Conservation (phyloP, 2,113 vertebrate species). For the Rhagologus leucostigma region DNA sequence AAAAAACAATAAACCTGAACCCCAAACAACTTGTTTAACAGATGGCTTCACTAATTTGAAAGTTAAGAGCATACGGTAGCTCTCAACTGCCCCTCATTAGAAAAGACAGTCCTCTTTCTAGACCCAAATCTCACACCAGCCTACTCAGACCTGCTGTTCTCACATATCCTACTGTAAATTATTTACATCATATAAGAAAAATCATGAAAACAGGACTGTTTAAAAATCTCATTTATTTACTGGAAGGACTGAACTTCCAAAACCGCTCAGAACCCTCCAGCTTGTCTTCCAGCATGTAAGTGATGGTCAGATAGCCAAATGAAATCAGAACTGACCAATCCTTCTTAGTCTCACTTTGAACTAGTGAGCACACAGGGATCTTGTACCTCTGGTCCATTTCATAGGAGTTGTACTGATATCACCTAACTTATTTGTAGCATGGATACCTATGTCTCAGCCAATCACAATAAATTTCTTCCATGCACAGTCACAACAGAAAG, state of each 20-base stretch:
- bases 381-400: neutral
- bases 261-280: neutral
- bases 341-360: neutral
- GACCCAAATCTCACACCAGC: conserved; percentile 48
- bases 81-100: conserved; percentile 72
- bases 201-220: conserved; percentile 61
- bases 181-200: conserved; percentile 68
- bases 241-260: neutral
- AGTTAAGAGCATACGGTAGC: conserved; percentile 68
- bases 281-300: neutral
- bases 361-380: neutral
- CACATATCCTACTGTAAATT: conserved; percentile 71
- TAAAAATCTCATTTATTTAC: conserved; percentile 34
- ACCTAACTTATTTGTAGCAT: fast-evolving
- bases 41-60: conserved; percentile 72
- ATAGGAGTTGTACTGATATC: neutral
- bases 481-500: neutral
- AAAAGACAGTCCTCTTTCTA: conserved; percentile 68
- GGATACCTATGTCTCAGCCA: neutral
- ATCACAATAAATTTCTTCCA: neutral
- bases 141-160: conserved; percentile 73
- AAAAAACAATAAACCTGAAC: neutral
- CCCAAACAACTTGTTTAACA: conserved; percentile 59
- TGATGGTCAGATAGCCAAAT: neutral
- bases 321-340: neutral